Conservation (phyloP, 2,797 vertebrate species). For the Hozukius guyotensis region DNA sequence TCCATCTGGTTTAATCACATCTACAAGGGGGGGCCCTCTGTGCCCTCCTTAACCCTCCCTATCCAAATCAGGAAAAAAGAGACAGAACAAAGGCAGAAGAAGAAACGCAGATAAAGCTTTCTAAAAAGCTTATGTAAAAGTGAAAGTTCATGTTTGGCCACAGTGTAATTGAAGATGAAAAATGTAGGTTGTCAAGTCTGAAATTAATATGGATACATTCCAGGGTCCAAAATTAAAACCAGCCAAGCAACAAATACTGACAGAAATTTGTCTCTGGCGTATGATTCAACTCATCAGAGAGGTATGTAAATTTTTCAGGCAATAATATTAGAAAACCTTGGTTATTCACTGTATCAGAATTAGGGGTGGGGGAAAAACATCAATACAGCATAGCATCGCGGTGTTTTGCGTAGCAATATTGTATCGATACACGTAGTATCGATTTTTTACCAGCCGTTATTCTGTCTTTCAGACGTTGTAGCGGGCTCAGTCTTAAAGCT, state of each 20-base stretch:
- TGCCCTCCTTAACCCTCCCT: background rate
- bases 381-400: too few relatives aligned
- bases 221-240: slow-evolving; percentile 26
- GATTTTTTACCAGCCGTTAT: too few relatives aligned
- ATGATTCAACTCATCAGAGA: background rate
- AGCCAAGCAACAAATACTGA: background rate
- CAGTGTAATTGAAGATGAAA: slow-evolving; percentile 6
- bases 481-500: too few relatives aligned
- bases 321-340: background rate
- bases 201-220: slow-evolving; percentile 24
- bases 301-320: background rate
- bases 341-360: background rate
- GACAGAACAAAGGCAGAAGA: background rate
- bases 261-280: background rate
- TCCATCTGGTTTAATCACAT: slow-evolving; percentile 65
- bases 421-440: too few relatives aligned
- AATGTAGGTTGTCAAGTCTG: slow-evolving; percentile 22
- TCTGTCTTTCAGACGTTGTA: too few relatives aligned
- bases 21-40: slow-evolving; percentile 1
- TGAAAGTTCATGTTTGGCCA: slow-evolving; percentile 8
- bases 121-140: background rate
- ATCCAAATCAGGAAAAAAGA: slow-evolving; percentile 3
- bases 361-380: too few relatives aligned
- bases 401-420: too few relatives aligned
- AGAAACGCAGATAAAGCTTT: background rate